Evolutionary conservation across 2,797 vertebrate genomes (phyloP), one percentile per base, ranked within the genome.

Genomic region (Takifugu ocellatus): DNA sequence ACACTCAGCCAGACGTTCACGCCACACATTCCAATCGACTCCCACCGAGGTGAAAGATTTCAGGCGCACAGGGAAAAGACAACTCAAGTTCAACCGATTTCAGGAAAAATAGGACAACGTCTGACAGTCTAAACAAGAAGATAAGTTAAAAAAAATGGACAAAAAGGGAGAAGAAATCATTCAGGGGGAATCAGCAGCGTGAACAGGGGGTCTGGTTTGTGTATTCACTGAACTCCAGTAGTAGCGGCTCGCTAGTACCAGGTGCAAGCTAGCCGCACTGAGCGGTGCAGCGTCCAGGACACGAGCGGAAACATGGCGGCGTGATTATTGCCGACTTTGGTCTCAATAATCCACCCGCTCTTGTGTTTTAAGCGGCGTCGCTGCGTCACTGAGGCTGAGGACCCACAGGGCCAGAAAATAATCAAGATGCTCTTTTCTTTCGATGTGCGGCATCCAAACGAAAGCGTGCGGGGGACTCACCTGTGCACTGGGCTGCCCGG

Each of bases 401-500:
- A 21, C 17, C 63, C 36, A 49, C 44, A 33, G 52, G 36, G 57
- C 17, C 33, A 8, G 49, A 51, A 16, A 25, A 36, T 7, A 47
- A 45, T 12, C 26, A 25, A 6, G 21, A 51, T 31, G 36, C 15
- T 16, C 25, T n/a, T 46, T 36, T 58, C 44, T 44, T 59, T 57
- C 54, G 8, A 51, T 58, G 12, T 56, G 21, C 24, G 51, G 11
- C 36, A 10, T 46, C 42, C n/a, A 11, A 5, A 36, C 44, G 15
- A 17, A 21, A 3, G 16, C 44, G 17, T 10, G n/a, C 6, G 16
- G 10, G 61, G 52, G 54, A 63, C 92, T 89, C 91, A 96, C 95
- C 94, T 97, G 96, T 81, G 91, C 89, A 63, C 94, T 87, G 66
- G 94, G 92, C 92, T 95, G 96, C 67, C 94, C 93, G 25, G 94